Conservation (phyloP, 2,888 invertebrate species). For the Hirtodrosophila duncani region DNA sequence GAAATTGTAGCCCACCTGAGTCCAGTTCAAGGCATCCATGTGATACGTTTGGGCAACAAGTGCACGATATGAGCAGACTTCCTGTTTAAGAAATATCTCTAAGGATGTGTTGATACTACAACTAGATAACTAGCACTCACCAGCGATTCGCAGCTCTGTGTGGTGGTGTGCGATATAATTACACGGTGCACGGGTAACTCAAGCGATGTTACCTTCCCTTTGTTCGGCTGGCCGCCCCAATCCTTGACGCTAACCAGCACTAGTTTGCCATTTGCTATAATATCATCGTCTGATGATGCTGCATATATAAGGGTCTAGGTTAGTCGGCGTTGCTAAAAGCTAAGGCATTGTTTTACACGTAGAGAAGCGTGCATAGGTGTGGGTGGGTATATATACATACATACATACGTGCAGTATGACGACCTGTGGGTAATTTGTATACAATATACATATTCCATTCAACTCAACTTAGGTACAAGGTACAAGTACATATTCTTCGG, state of each 20-base stretch:
- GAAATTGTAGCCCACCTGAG: constrained; percentile 88
- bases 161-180: constrained; percentile 84
- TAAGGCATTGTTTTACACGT: constrained; percentile 13
- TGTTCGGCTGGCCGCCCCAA: constrained; percentile 85
- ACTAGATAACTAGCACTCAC: constrained; percentile 66
- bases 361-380: constrained; percentile 25
- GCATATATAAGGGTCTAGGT: constrained; percentile 23
- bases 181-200: constrained; percentile 80
- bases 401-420: constrained; percentile 1
- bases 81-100: constrained; percentile 72
- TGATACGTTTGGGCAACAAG: constrained; percentile 81
- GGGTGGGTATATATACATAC: constrained; percentile 11
- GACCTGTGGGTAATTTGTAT: constrained; percentile 2
- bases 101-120: not conserved
- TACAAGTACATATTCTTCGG: constrained; percentile 2
- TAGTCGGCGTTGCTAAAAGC: constrained; percentile 23
- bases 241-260: constrained; percentile 81
- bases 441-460: constrained; percentile 64
- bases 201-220: constrained; percentile 76
- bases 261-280: constrained; percentile 69
- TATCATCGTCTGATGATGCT: constrained; percentile 22
- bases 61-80: constrained; percentile 80
- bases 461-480: constrained; percentile 59
- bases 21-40: constrained; percentile 82
- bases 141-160: constrained; percentile 81